Percentiles rank a stretch among this genome's conserved stretches.
Conservation (phyloP, 2,113 vertebrate species). For the Colinus virginianus region DNA sequence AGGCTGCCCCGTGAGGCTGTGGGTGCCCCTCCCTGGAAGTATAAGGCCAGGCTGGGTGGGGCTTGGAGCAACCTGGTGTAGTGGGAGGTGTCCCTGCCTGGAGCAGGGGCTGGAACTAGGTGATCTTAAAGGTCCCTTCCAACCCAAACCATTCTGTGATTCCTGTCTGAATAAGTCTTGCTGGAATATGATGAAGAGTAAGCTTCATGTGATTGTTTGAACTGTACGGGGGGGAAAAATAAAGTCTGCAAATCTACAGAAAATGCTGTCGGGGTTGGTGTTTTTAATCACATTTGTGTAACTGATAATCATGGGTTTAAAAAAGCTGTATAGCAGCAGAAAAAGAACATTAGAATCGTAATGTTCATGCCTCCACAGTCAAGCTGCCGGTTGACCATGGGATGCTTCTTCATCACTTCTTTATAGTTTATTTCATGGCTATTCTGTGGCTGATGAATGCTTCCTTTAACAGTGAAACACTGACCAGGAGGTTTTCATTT, state of each 20-base stretch:
- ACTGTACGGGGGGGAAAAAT: background rate
- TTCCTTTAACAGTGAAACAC: background rate
- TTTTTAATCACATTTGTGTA: background rate
- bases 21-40: too few relatives aligned
- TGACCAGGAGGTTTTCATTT: background rate
- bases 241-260: background rate
- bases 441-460: background rate
- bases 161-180: background rate
- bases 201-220: background rate
- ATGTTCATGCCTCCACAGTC: background rate
- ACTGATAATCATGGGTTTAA: background rate
- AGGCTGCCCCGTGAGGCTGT: too few relatives aligned
- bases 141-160: background rate
- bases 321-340: background rate
- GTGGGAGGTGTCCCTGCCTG: too few relatives aligned
- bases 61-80: too few relatives aligned
- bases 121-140: too few relatives aligned
- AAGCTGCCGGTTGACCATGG: background rate
- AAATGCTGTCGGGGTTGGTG: background rate
- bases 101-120: too few relatives aligned
- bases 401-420: background rate
- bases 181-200: background rate
- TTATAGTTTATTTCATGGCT: background rate
- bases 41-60: too few relatives aligned
- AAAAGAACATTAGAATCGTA: background rate